Percentiles rank a stretch among this genome's conserved stretches.
Evolutionary conservation across 2,888 invertebrate species (phyloP).

Genomic region (Lumbricus terrestris): DNA sequence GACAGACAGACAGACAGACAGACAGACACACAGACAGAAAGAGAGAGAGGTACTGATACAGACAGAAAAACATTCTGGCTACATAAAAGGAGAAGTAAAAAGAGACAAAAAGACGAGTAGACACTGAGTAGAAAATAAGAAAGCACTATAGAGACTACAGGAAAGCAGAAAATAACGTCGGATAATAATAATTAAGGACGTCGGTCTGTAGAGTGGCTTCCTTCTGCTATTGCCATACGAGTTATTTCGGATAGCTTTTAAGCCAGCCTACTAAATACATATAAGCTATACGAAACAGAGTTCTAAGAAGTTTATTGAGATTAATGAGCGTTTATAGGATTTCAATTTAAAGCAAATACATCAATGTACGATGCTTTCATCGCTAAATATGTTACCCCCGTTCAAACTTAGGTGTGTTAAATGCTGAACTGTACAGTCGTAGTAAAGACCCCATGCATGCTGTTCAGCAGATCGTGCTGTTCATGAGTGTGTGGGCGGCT

Average conservation of each 20-base stretch:
- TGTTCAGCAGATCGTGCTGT: too few relatives aligned
- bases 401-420: background rate
- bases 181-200: background rate
- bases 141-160: too few relatives aligned
- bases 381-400: background rate
- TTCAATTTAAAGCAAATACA: background rate
- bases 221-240: background rate
- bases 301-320: background rate
- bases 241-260: background rate
- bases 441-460: too few relatives aligned
- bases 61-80: too few relatives aligned
- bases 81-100: too few relatives aligned
- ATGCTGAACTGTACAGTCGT: too few relatives aligned
- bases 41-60: too few relatives aligned
- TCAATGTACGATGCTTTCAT: background rate
- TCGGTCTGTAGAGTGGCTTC: background rate
- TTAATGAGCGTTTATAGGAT: background rate
- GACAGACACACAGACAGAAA: too few relatives aligned
- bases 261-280: background rate
- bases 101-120: too few relatives aligned
- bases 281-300: background rate
- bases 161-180: background rate
- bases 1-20: too few relatives aligned
- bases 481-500: background rate
- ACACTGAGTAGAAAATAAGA: too few relatives aligned